Base-by-base conservation (phyloP, 2,797 vertebrate species). In the Oryzias dopingdopingensis region DNA sequence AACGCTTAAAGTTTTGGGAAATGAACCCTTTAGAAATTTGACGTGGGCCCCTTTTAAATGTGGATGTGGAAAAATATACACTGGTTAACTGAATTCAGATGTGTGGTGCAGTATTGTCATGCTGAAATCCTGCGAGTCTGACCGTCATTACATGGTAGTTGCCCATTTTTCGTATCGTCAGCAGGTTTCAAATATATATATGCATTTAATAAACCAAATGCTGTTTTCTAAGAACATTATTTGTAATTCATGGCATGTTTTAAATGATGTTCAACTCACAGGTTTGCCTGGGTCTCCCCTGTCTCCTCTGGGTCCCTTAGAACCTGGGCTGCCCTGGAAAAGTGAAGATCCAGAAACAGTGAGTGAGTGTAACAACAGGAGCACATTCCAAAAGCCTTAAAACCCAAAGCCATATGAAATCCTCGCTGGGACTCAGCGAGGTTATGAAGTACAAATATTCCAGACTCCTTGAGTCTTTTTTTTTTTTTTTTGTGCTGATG, bases 251-350 rank as follows among this genome's bases (percentile, higher is more conserved):
- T 20, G 32, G 29, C n/a, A 22, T 40, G 50, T 20, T 70, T 41
- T 29, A 62, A 66, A 13, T 50, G 26, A 56, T 47, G 46, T 52
- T 58, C 52, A 75, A 93, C 94, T 97, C 91, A 99, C 97, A 75
- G 90, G 6, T 10, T 89, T 88, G 64, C 97, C 97, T 7, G 65
- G 72, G 61, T 92, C 87, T 70, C 97, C 97, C 87, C 95, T 93
- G 77, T 99, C 96, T 79, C 97, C 97, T 90, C 97, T 91, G 48
- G 96, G 92, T 70, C 97, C 97, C 89, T 97, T 98, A 69, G 92
- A 85, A 0, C 97, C 97, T 65, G 95, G 95, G 59, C 94, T 88
- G 50, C 97, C 97, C 97, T 99, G 77, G 41, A 83, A 85, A 74
- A 68, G 59, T 16, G 54, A 72, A 22, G 22, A 70, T 67, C 59